These are phyloP conservation scores for Harpegnathos saltator DNA, from an alignment of 1,140 invertebrate genomes.

Conservation along the genomic window DNA sequence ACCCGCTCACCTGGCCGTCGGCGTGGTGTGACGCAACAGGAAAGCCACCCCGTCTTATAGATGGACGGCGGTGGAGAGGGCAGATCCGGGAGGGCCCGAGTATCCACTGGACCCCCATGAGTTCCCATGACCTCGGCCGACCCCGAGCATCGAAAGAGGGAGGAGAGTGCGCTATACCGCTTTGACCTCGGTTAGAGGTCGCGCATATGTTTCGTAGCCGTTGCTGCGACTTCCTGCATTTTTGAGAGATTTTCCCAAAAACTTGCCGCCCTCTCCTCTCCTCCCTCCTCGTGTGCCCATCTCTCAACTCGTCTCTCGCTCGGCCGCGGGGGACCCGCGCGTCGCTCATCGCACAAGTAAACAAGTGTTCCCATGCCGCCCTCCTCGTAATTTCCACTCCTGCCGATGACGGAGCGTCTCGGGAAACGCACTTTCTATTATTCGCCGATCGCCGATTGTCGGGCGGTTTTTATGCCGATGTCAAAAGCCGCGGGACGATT, in stretches of 20 bases:
- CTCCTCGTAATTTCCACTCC: slow-evolving; percentile 12
- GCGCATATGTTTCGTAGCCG: slow-evolving; percentile 78
- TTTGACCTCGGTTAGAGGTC: slow-evolving; percentile 78
- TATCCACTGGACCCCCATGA: slow-evolving; percentile 81
- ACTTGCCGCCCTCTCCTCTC: slow-evolving; percentile 37
- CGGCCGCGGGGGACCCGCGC: slow-evolving; percentile 11
- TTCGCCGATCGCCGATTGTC: background rate
- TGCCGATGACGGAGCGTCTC: slow-evolving; percentile 1
- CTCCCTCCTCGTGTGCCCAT: slow-evolving; percentile 39
- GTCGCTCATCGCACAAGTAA: background rate
- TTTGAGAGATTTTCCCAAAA: slow-evolving; percentile 78
- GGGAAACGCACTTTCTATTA: slow-evolving; percentile 25
- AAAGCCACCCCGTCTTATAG: slow-evolving; percentile 74
- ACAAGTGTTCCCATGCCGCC: slow-evolving; percentile 12
- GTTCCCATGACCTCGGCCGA: slow-evolving; percentile 84
- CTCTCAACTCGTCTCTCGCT: slow-evolving; percentile 35
- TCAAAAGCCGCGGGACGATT: background rate
- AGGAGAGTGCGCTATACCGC: slow-evolving; percentile 46
- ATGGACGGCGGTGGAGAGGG: slow-evolving; percentile 4
- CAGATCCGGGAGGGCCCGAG: slow-evolving; percentile 52
- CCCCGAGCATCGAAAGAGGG: slow-evolving; percentile 69
- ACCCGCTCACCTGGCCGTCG: slow-evolving; percentile 77
- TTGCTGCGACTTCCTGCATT: slow-evolving; percentile 69
- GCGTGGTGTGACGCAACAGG: slow-evolving; percentile 54
- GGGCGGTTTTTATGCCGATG: background rate